phyloP scores from a whole-genome alignment of 2,888 invertebrate species.

The Himalopsyche japonica region DNA sequence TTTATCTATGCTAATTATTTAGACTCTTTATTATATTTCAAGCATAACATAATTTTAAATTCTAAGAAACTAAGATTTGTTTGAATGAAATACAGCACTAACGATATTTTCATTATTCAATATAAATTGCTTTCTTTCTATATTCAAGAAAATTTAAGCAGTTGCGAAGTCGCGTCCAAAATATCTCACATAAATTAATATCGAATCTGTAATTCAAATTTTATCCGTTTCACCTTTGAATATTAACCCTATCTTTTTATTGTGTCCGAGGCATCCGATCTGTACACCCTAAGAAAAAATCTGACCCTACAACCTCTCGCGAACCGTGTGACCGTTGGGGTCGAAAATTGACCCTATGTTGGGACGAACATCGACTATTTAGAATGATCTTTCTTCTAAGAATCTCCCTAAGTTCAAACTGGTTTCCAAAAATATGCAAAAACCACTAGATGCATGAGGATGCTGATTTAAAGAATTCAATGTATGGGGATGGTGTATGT shows the following conservation, averaged over 20 bases:
- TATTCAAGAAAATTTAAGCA: neutral
- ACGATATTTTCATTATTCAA: too few species aligned
- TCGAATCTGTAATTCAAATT: neutral
- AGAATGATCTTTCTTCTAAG: neutral
- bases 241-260: constrained; percentile 11
- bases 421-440: neutral
- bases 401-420: neutral
- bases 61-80: neutral
- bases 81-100: too few species aligned
- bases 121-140: too few species aligned
- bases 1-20: too few species aligned
- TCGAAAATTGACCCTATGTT: constrained; percentile 25
- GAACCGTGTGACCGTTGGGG: constrained; percentile 38
- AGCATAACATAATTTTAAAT: too few species aligned
- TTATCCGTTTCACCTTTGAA: constrained; percentile 17
- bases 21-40: too few species aligned
- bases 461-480: neutral
- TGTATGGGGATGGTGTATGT: neutral
- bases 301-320: constrained; percentile 19
- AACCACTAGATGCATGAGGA: neutral
- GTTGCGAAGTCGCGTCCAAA: constrained; percentile 9
- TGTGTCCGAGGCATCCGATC: constrained; percentile 3
- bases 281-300: constrained; percentile 7
- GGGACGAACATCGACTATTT: neutral
- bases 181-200: constrained; percentile 22